phyloP scores from a whole-genome alignment of 2,888 invertebrate species.

The Leptinotarsa rubiginosa region DNA sequence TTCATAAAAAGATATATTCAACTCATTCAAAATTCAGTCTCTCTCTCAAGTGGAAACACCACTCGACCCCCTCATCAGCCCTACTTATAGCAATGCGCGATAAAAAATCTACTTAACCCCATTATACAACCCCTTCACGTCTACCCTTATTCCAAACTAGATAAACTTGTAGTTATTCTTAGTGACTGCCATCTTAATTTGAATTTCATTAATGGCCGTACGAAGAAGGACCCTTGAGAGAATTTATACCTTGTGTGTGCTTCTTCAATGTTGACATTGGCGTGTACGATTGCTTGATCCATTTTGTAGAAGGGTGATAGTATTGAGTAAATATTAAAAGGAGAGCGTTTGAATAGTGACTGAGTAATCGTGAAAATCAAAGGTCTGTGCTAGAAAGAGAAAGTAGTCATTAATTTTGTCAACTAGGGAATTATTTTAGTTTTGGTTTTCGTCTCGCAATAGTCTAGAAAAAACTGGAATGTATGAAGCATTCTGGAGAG shows the following conservation, averaged over 20 bases:
- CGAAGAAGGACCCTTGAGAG: background rate
- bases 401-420: too few relatives aligned
- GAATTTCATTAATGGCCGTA: slow-evolving; percentile 46
- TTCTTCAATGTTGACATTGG: slow-evolving; percentile 12
- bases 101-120: slow-evolving; percentile 34
- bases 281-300: background rate
- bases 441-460: too few relatives aligned
- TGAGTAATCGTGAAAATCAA: too few relatives aligned
- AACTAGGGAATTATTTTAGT: too few relatives aligned
- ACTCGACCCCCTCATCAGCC: slow-evolving; percentile 34
- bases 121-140: slow-evolving; percentile 30
- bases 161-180: slow-evolving; percentile 43
- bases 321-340: too few relatives aligned
- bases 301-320: background rate
- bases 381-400: too few relatives aligned
- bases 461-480: too few relatives aligned
- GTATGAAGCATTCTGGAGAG: too few relatives aligned
- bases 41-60: slow-evolving; percentile 25
- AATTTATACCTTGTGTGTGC: slow-evolving; percentile 21
- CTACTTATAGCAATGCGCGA: slow-evolving; percentile 37
- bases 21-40: slow-evolving; percentile 16
- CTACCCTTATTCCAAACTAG: slow-evolving; percentile 41
- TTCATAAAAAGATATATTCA: slow-evolving; percentile 15
- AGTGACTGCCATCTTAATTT: slow-evolving; percentile 47
- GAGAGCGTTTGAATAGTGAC: too few relatives aligned